Percentiles rank a stretch among this genome's conserved stretches.
These are phyloP conservation scores for Dromiciops gliroides DNA, from an alignment of 2,113 vertebrate genomes.

Conservation along the genomic window DNA sequence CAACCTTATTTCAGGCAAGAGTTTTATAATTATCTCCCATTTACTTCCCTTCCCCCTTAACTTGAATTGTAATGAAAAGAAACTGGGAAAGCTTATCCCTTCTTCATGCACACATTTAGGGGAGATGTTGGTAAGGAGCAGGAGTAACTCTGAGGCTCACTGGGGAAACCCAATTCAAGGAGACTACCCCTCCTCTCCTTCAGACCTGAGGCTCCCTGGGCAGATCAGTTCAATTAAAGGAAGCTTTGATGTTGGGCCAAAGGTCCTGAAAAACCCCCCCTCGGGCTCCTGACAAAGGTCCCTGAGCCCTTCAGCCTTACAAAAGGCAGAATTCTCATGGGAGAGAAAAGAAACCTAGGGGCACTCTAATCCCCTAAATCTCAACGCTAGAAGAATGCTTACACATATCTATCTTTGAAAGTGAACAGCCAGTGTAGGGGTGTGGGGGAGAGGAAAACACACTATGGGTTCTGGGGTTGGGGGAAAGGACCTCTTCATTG, in stretches of 20 bases:
- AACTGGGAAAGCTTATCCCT: neutral
- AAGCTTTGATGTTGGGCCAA: constrained; percentile 24
- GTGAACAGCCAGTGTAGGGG: neutral
- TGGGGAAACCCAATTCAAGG: neutral
- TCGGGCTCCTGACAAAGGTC: neutral
- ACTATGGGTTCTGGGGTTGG: neutral
- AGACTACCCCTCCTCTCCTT: neutral
- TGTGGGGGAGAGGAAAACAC: neutral
- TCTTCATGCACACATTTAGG: neutral
- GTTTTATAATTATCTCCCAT: neutral
- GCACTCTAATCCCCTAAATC: neutral
- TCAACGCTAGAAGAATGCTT: neutral
- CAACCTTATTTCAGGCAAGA: neutral
- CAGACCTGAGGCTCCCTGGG: neutral
- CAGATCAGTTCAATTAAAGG: neutral
- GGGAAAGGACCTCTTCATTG: neutral
- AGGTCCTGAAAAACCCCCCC: neutral
- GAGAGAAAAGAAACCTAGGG: neutral
- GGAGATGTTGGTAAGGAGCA: neutral
- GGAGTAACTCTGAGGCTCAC: neutral
- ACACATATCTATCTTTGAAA: neutral
- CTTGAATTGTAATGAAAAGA: neutral
- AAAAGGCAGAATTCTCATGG: neutral
- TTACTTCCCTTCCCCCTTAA: neutral
- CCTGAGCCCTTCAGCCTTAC: neutral